Percentiles rank a stretch among this genome's conserved stretches.
phyloP scores from a whole-genome alignment of 2,888 invertebrate genomes.

The Dynastes hyllus region DNA sequence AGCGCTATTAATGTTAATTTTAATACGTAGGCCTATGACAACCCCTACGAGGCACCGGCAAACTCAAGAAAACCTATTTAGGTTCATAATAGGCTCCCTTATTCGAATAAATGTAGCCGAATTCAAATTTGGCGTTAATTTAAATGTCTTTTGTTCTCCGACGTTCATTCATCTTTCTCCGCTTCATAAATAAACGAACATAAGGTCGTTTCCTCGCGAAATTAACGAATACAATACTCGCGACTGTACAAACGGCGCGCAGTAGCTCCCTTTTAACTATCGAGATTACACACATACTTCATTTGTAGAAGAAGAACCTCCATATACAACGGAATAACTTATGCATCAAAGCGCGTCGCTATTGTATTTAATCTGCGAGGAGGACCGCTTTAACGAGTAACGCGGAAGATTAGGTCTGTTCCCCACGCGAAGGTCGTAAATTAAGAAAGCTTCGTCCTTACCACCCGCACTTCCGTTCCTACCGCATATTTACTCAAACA shows the following conservation, averaged over 20 bases:
- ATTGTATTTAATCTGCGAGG: slow-evolving; percentile 39
- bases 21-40: no score
- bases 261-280: slow-evolving; percentile 33
- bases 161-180: not conserved
- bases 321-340: slow-evolving; percentile 31
- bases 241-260: not conserved
- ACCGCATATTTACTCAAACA: not conserved
- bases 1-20: no score
- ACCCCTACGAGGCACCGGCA: no score
- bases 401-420: slow-evolving; percentile 32
- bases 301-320: slow-evolving; percentile 11
- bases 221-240: slow-evolving; percentile 37
- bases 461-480: slow-evolving; percentile 12
- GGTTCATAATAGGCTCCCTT: not conserved
- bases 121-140: slow-evolving; percentile 14
- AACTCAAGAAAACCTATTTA: slow-evolving; percentile 9
- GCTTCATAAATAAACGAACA: slow-evolving; percentile 19
- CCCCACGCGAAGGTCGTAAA: slow-evolving; percentile 7
- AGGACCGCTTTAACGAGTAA: slow-evolving; percentile 27
- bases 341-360: slow-evolving; percentile 34
- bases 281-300: slow-evolving; percentile 38
- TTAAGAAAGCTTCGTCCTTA: slow-evolving; percentile 9
- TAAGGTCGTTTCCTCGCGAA: slow-evolving; percentile 13
- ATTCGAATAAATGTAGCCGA: not conserved
- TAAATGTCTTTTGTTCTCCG: slow-evolving; percentile 26